These are phyloP conservation scores for Dendropsophus ebraccatus DNA, from an alignment of 2,113 vertebrate genomes.

Conservation along the genomic window DNA sequence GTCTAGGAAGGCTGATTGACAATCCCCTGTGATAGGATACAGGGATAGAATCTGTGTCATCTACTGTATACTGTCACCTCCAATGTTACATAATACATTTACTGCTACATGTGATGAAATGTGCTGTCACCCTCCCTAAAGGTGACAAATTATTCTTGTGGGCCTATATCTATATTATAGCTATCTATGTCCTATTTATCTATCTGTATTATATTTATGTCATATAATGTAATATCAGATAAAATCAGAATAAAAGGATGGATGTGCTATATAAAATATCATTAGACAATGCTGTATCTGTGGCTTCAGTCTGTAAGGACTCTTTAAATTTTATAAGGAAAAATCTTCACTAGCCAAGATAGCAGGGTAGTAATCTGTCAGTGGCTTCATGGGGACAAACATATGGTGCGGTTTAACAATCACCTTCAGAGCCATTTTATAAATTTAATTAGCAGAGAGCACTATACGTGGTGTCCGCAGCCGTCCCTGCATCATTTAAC, in stretches of 20 bases:
- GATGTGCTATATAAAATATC: neutral
- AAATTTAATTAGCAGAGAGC: slow-evolving; percentile 53
- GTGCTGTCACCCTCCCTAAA: neutral
- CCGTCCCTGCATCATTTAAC: slow-evolving; percentile 53
- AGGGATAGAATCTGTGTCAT: neutral
- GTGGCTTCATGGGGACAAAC: slow-evolving; percentile 33
- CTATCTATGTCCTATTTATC: neutral
- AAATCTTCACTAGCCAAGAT: neutral
- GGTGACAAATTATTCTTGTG: too few relatives aligned
- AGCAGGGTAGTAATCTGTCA: slow-evolving; percentile 35
- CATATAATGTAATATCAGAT: too few relatives aligned
- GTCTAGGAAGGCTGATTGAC: neutral
- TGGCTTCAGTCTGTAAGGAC: neutral
- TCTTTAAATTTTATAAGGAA: neutral
- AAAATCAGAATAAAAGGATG: neutral
- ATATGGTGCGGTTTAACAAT: slow-evolving; percentile 40
- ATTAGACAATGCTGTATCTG: neutral
- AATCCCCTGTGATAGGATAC: neutral
- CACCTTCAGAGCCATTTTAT: slow-evolving; percentile 23
- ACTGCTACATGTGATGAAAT: neutral
- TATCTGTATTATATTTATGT: neutral
- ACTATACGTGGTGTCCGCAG: slow-evolving; percentile 35
- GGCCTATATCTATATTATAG: too few relatives aligned
- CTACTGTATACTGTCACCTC: neutral
- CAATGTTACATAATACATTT: neutral